Base-by-base conservation (phyloP, 2,888 invertebrate species). In the Mesochorus sp. region DNA sequence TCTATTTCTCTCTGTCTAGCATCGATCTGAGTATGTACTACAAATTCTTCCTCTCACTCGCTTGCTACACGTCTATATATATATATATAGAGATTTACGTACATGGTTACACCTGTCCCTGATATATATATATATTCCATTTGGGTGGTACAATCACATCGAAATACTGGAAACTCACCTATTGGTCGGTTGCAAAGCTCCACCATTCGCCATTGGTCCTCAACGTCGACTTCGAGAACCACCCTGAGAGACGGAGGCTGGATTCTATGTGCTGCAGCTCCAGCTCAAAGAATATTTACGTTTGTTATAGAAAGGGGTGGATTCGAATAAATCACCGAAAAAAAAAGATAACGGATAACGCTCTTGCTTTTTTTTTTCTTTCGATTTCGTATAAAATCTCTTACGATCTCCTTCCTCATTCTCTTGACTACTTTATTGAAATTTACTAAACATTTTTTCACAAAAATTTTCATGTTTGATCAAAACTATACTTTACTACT, bases 161-260 rank as follows among this genome's bases (percentile, higher is more conserved):
- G 82, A 85, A 86, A 89, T 87, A 80, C 84, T 84, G 83, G 85
- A 86, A 88, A 89, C 82, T 85, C 86, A 26, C 80, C 81, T 83
- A 90, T 89, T 89, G 89, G 89, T 83, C 78, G 83, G 12, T 19
- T 37, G 79, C 61, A 71, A 59, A 70, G 51, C 62, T 71, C 31
- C 55, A 71, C 70, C 80, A 62, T 75, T 79, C 49, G 47, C 72
- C 80, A 87, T 87, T 88, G 88, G 87, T 67, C 62, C 44, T n/a
- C n/a, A 10, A 49, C 57, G 55, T 28, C 49, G 34, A 72, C 34
- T 73, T 72, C 59, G 59, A 68, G 71, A 42, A 42, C 68, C 70
- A 66, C 42, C 55, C 53, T 57, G 12, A 10, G 34, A 61, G 28
- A 67, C 47, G 31, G 42, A 59, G 42, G 64, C n/a, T 75, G 4